These are phyloP conservation scores for Erpetoichthys calabaricus DNA, from an alignment of 2,797 vertebrate genomes.

Conservation along the genomic window DNA sequence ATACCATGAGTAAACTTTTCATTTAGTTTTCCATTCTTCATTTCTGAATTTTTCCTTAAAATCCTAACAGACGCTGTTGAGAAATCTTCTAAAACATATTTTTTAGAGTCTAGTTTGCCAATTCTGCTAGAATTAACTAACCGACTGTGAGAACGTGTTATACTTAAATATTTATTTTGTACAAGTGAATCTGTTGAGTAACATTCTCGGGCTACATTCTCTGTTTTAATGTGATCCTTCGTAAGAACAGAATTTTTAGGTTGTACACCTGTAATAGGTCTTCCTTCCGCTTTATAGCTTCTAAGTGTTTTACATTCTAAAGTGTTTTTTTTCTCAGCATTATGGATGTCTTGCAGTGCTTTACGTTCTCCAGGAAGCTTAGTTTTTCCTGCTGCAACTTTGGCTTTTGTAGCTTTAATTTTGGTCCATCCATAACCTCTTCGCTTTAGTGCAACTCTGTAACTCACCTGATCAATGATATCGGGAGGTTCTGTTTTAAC, in stretches of 20 bases:
- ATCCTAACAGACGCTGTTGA: conserved; percentile 14
- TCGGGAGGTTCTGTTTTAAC: conserved; percentile 32
- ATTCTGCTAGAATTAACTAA: neutral
- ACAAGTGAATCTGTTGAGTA: neutral
- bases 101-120: conserved; percentile 8
- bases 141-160: neutral
- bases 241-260: conserved; percentile 8
- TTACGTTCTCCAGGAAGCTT: conserved; percentile 22
- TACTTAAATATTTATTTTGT: neutral
- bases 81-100: neutral
- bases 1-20: neutral
- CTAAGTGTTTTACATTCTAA: conserved; percentile 23
- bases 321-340: conserved; percentile 27
- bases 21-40: neutral
- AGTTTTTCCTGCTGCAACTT: conserved; percentile 30
- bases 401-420: conserved; percentile 46
- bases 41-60: conserved; percentile 37
- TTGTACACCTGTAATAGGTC: conserved; percentile 15
- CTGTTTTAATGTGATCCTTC: conserved; percentile 12
- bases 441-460: conserved; percentile 18
- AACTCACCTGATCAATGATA: conserved; percentile 11
- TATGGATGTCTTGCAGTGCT: conserved; percentile 10
- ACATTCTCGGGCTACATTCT: neutral
- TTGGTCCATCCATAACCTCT: conserved; percentile 24
- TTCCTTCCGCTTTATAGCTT: conserved; percentile 8